phyloP scores from a whole-genome alignment of 2,113 vertebrate genomes.

The Mesitornis unicolor region DNA sequence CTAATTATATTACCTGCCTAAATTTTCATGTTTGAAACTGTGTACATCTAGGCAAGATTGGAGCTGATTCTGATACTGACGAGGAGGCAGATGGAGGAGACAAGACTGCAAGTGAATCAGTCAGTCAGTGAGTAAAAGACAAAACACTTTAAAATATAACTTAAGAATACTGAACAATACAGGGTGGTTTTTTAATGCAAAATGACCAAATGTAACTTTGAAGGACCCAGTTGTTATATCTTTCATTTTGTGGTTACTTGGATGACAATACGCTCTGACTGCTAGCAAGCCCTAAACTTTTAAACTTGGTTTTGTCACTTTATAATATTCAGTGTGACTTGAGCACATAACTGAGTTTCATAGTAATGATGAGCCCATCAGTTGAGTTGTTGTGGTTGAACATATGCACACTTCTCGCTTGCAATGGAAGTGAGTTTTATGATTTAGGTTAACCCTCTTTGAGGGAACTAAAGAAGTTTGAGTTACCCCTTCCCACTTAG shows the following conservation, averaged over 20 bases:
- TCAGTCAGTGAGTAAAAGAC: conserved; percentile 83
- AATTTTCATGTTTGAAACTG: conserved; percentile 55
- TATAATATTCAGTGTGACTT: not conserved
- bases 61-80: conserved; percentile 77
- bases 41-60: conserved; percentile 75
- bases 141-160: not conserved
- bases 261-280: not conserved
- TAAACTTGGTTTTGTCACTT: not conserved
- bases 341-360: not conserved
- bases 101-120: conserved; percentile 70
- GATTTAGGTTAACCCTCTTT: not conserved
- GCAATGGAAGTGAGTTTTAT: not conserved
- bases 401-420: not conserved
- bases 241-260: not conserved
- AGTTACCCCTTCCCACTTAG: not conserved
- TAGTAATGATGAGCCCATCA: not conserved
- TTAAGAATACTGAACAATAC: not conserved
- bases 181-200: not conserved
- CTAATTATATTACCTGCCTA: not conserved
- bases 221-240: not conserved
- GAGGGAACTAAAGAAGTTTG: not conserved
- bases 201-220: not conserved
- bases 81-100: conserved; percentile 71
- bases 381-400: not conserved
- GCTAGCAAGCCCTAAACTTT: not conserved